A percentile compares a stretch with the other conserved stretches of the same genome.
phyloP scores from a whole-genome alignment of 1,140 invertebrate genomes.

The Pentalonia nigronervosa region DNA sequence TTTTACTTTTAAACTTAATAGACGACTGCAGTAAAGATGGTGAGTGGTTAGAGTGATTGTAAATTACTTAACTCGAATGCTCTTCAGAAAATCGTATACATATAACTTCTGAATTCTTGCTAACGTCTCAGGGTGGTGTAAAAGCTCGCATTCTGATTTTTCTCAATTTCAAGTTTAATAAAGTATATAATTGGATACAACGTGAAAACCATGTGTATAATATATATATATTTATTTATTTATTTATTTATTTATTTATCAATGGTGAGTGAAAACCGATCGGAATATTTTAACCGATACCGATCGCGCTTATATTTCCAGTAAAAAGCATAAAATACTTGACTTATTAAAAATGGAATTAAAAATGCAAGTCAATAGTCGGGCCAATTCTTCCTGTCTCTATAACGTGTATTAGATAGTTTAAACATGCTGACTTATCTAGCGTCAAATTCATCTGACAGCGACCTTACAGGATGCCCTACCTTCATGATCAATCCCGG shows the following conservation, averaged over 20 bases:
- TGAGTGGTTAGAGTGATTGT: not conserved
- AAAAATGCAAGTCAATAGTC: not conserved
- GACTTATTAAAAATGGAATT: not conserved
- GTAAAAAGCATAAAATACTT: not conserved
- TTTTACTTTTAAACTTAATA: constrained; percentile 18
- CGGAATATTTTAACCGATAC: not conserved
- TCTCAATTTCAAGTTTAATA: not conserved
- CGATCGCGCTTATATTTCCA: not conserved
- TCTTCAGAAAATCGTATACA: not conserved
- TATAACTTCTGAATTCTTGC: not conserved
- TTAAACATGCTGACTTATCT: not conserved
- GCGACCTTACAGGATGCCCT: not conserved
- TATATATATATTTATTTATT: no score
- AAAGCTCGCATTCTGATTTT: not conserved
- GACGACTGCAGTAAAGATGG: not conserved
- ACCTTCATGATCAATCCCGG: not conserved
- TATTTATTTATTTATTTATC: no score
- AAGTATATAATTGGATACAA: not conserved
- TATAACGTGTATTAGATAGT: not conserved
- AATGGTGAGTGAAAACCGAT: not conserved
- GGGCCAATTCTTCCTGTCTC: not conserved
- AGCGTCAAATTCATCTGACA: not conserved
- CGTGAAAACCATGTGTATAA: not conserved
- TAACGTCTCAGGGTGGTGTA: not conserved
- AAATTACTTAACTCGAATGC: not conserved